A percentile compares a stretch with the other conserved stretches of the same genome.
Conservation (phyloP, 2,797 vertebrate species). For the Artibeus lituratus region DNA sequence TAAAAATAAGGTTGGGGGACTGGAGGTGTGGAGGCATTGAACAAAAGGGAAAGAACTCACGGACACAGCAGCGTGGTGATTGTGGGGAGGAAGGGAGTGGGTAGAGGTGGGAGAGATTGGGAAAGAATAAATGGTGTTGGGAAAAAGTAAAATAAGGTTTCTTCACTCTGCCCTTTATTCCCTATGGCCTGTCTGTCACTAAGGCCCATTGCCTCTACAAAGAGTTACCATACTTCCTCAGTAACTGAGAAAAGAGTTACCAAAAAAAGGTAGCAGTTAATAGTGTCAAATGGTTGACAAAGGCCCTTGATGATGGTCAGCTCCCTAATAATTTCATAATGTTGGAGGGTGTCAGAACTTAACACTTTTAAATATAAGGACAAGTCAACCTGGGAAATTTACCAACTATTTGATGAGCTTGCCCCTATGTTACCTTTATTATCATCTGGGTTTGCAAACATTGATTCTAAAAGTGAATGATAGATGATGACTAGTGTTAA, state of each 20-base stretch:
- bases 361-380: not conserved
- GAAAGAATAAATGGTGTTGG: not conserved
- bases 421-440: not conserved
- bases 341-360: not conserved
- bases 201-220: not conserved
- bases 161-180: not conserved
- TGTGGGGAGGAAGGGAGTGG: no score
- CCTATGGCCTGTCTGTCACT: not conserved
- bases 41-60: not conserved
- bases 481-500: not conserved
- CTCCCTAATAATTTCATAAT: conserved; percentile 15
- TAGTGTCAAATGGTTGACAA: not conserved
- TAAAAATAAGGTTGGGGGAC: not conserved
- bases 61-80: not conserved
- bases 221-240: not conserved
- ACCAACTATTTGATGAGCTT: not conserved
- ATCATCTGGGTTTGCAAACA: not conserved
- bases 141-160: not conserved
- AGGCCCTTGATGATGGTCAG: not conserved
- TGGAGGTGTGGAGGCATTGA: not conserved
- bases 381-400: not conserved
- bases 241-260: not conserved
- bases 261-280: not conserved
- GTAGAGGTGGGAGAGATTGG: no score
- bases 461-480: conserved; percentile 4